Percentiles rank a stretch among this genome's conserved stretches.
These are phyloP conservation scores for Platycheirus rosarum DNA, from an alignment of 2,888 invertebrate genomes.

Conservation along the genomic window DNA sequence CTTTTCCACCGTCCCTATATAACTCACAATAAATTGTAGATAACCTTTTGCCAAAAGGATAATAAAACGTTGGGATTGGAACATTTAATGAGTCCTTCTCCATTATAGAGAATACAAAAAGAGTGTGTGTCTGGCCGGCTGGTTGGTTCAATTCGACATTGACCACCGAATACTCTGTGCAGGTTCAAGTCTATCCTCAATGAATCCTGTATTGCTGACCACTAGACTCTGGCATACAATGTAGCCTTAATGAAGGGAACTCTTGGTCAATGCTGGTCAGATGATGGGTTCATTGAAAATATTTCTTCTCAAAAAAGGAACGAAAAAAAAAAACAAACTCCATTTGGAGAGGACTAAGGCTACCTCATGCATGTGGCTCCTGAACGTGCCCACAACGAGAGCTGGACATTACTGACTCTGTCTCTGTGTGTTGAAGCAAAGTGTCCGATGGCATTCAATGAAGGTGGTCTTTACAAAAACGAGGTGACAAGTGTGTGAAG, in stretches of 20 bases:
- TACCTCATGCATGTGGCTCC: slow-evolving; percentile 37
- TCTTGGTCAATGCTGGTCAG: slow-evolving; percentile 63
- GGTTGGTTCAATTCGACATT: slow-evolving; percentile 33
- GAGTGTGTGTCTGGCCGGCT: slow-evolving; percentile 56
- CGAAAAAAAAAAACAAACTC: slow-evolving; percentile 19
- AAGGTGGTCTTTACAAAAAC: slow-evolving; percentile 39
- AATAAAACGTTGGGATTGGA: slow-evolving; percentile 69
- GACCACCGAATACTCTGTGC: slow-evolving; percentile 46
- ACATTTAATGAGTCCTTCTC: slow-evolving; percentile 74
- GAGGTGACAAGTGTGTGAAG: slow-evolving; percentile 60
- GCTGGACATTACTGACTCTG: slow-evolving; percentile 18
- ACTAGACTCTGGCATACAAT: slow-evolving; percentile 66
- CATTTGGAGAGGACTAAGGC: slow-evolving; percentile 3
- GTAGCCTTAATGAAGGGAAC: slow-evolving; percentile 71
- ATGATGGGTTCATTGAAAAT: slow-evolving; percentile 69
- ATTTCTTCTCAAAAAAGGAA: not conserved
- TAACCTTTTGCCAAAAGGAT: slow-evolving; percentile 53
- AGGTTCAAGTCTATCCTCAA: slow-evolving; percentile 22
- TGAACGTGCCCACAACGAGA: slow-evolving; percentile 37
- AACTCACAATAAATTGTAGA: slow-evolving; percentile 23
- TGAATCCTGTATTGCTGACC: slow-evolving; percentile 57
- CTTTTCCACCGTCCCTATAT: not conserved
- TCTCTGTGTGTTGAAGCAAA: slow-evolving; percentile 46
- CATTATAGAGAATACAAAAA: slow-evolving; percentile 67
- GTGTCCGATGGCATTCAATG: slow-evolving; percentile 47